These are phyloP conservation scores for Microctonus aethiopoides DNA, from an alignment of 2,888 invertebrate species.

Conservation along the genomic window DNA sequence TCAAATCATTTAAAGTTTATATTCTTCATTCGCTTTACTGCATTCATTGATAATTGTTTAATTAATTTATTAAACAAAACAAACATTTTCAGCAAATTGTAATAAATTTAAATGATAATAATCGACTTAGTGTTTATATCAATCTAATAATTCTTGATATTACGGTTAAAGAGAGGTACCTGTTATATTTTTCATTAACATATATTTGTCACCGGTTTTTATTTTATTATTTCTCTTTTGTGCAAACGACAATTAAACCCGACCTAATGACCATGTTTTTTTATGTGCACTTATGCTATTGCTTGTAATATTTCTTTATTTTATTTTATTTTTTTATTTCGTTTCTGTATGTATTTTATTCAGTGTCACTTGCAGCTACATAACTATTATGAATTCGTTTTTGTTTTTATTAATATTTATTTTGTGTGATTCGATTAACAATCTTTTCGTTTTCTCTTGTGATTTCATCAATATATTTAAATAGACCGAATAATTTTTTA, in stretches of 20 bases:
- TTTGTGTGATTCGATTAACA: not conserved
- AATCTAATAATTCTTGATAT: constrained; percentile 13
- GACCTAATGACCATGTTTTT: constrained; percentile 38
- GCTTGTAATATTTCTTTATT: constrained; percentile 26
- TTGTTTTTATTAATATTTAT: constrained; percentile 22
- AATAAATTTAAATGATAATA: constrained; percentile 8
- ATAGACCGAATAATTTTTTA: constrained; percentile 7
- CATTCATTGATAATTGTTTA: not conserved
- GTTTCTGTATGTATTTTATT: constrained; percentile 30
- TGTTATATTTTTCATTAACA: constrained; percentile 40
- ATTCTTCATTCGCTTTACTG: not conserved
- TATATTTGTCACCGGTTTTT: not conserved
- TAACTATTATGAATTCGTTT: constrained; percentile 26
- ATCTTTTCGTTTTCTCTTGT: not conserved
- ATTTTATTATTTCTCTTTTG: constrained; percentile 34
- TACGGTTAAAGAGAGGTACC: constrained; percentile 42
- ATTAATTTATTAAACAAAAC: not conserved
- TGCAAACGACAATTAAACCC: constrained; percentile 50
- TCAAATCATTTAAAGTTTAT: not conserved
- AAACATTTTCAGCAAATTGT: not conserved
- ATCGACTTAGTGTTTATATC: constrained; percentile 15
- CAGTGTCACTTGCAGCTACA: constrained; percentile 36
- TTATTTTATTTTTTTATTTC: constrained; percentile 4
- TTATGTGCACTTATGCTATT: constrained; percentile 40
- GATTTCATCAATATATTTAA: constrained; percentile 8